Evolutionary conservation across 2,888 invertebrate species (phyloP).

Genomic region (Pedicia rivosa): DNA sequence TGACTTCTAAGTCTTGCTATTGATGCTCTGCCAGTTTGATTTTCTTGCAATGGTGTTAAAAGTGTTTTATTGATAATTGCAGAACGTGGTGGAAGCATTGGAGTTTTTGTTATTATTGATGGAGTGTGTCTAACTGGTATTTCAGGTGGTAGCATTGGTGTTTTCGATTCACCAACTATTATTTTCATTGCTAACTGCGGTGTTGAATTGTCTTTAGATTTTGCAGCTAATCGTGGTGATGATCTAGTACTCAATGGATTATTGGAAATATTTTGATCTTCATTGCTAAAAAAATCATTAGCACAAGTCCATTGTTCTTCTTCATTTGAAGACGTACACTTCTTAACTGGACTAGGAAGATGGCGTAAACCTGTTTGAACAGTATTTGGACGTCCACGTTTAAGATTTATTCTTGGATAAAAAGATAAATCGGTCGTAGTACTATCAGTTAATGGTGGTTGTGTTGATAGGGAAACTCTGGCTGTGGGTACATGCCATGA

Average conservation of each 20-base stretch:
- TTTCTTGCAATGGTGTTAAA: conserved; percentile 21
- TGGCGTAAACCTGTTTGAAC: conserved; percentile 26
- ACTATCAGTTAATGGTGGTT: background rate
- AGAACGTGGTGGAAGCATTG: conserved; percentile 4
- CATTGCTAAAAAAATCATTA: conserved; percentile 24
- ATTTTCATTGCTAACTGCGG: conserved; percentile 6
- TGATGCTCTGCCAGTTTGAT: conserved; percentile 47
- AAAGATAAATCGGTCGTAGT: conserved; percentile 21
- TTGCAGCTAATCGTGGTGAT: background rate
- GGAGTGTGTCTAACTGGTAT: conserved; percentile 10
- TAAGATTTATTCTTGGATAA: conserved; percentile 37
- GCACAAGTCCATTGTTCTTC: conserved; percentile 29
- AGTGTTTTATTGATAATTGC: conserved; percentile 4
- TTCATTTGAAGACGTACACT: conserved; percentile 5
- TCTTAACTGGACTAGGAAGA: conserved; percentile 11
- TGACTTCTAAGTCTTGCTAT: conserved; percentile 53
- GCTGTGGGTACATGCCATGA: conserved; percentile 41
- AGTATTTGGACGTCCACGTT: conserved; percentile 36
- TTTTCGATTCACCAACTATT: conserved; percentile 12
- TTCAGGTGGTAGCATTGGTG: conserved; percentile 19
- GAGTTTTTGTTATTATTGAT: conserved; percentile 5
- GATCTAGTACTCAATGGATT: background rate
- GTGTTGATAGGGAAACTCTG: background rate
- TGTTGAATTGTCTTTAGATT: background rate
- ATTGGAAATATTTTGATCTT: too few species aligned